A percentile compares a stretch with the other conserved stretches of the same genome.
Conservation (phyloP, 2,797 vertebrate genomes). For the Nyctibius grandis region DNA sequence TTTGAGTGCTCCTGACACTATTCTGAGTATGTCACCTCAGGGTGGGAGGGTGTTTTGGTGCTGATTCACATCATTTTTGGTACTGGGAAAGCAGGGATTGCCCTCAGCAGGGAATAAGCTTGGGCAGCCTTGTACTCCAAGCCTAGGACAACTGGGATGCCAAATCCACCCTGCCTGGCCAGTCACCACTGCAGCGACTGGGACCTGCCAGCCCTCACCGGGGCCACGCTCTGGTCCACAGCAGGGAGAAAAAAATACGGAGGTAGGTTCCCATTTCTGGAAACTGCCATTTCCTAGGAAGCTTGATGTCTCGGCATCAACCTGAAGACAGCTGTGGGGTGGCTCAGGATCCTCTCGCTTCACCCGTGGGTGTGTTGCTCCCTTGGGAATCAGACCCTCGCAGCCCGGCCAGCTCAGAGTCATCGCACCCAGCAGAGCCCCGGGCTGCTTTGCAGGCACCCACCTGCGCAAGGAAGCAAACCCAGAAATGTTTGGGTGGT, state of each 20-base stretch:
- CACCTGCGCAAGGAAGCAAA: background rate
- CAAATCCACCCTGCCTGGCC: background rate
- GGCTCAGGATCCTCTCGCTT: background rate
- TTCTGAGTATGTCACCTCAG: background rate
- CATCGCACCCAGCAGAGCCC: background rate
- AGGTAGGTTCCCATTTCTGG: background rate
- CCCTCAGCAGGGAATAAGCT: background rate
- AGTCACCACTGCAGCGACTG: fast-evolving
- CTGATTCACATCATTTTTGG: background rate
- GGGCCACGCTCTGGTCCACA: background rate
- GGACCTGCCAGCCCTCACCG: background rate
- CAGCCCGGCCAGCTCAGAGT: background rate
- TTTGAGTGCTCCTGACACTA: background rate
- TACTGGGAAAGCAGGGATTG: background rate
- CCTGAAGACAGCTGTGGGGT: background rate
- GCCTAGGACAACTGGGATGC: background rate
- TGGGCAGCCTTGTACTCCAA: background rate
- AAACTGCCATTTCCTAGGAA: background rate
- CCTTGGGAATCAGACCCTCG: fast-evolving
- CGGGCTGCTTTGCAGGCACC: background rate
- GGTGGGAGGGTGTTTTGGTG: background rate
- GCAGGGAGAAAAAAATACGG: background rate
- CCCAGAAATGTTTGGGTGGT: background rate
- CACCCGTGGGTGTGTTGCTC: background rate
- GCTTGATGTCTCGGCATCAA: background rate